Percentiles rank a stretch among this genome's conserved stretches.
These are phyloP conservation scores for Calycopis cecrops DNA, from an alignment of 1,140 invertebrate species.

Conservation along the genomic window DNA sequence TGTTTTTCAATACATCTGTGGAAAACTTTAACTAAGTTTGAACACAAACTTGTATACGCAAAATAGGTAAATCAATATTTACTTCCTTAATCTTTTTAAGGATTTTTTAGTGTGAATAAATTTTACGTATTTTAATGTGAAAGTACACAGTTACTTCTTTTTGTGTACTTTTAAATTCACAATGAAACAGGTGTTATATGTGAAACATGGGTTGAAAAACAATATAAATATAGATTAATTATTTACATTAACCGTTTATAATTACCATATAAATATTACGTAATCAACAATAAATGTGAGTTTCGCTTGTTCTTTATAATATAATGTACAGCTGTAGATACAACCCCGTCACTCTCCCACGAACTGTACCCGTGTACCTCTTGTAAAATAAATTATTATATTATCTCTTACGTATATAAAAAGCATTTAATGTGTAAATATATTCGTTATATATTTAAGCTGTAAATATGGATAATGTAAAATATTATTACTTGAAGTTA, in stretches of 20 bases:
- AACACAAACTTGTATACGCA: no score
- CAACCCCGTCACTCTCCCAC: constrained; percentile 19
- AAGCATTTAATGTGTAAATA: constrained; percentile 53
- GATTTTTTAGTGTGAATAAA: no score
- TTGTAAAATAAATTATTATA: constrained; percentile 32
- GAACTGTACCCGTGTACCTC: constrained; percentile 24
- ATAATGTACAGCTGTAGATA: constrained; percentile 36
- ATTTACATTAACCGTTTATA: constrained; percentile 6
- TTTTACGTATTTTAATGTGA: no score
- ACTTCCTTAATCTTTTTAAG: no score
- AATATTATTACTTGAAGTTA: constrained; percentile 62
- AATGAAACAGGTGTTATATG: no score
- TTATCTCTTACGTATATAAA: constrained; percentile 31
- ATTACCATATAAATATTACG: not conserved
- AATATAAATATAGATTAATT: constrained; percentile 3
- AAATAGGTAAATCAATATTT: no score
- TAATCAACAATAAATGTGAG: constrained; percentile 8
- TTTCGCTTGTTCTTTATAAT: constrained; percentile 32
- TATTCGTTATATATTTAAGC: constrained; percentile 42
- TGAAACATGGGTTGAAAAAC: not conserved
- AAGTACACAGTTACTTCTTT: no score
- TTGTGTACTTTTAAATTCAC: no score
- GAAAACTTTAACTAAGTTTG: no score
- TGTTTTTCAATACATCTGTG: constrained; percentile 2
- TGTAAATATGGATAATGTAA: constrained; percentile 71